Evolutionary conservation across 1,140 invertebrate genomes (phyloP), one percentile per base, ranked within the genome.

Genomic region (Diploscapter pachys): DNA sequence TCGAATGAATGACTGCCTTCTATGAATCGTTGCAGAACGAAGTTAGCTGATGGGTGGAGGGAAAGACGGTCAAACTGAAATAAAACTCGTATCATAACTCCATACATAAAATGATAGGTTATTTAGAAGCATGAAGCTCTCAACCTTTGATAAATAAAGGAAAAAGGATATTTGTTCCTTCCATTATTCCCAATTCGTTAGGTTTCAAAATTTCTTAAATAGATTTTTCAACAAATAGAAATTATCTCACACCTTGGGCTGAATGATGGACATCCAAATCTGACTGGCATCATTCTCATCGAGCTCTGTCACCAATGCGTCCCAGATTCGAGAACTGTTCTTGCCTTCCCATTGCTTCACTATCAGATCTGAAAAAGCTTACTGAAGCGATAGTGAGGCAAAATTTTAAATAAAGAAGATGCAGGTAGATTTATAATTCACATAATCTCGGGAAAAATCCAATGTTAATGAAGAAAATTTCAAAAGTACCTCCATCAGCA

Each of bases 111-210:
- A 31, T 31, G 31, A 31, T 31, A 31, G 31, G 31, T 31, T 31
- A 31, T 31, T 31, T 31, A 31, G 31, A 31, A 31, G 31, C 31
- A 31, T 68, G n/a, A 50, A 9, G 56, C 6, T 68, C 6, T 5
- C n/a, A n/a, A 6, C 52, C 8, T 8, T 51, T 52, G 11, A 68
- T 68, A 9, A 68, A 68, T n/a, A n/a, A 55, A n/a, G 53, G 48
- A 5, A 68, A 48, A 6, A 55, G 48, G 51, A 55, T 52, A 48
- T 68, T 68, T 68, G 6, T 55, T 11, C 13, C 57, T 6, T 6
- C 5, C 52, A 55, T 55, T 55, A 68, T 68, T 6, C 11, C 66
- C 66, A 68, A 55, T 55, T 52, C 8, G 8, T 68, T 55, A n/a
- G 56, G 5, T 55, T 68, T n/a, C 53, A 52, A 51, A 68, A 31